Percentiles rank a stretch among this genome's conserved stretches.
Conservation (phyloP, 2,797 vertebrate species). For the Parauchenoglanis ngamensis region DNA sequence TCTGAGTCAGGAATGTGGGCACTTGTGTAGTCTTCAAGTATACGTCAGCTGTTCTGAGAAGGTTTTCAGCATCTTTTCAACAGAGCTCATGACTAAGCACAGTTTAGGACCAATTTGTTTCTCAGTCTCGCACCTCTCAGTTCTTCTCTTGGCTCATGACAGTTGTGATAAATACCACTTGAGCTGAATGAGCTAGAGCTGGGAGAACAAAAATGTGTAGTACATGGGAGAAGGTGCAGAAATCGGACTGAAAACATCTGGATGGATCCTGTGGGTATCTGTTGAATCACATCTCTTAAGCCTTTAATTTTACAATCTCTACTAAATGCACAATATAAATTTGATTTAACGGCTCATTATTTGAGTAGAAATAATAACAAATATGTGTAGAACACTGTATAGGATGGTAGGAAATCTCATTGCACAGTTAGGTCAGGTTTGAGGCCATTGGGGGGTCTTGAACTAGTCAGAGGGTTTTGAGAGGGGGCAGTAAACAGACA, state of each 20-base stretch:
- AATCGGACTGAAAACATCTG: constrained; percentile 4
- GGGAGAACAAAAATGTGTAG: not conserved
- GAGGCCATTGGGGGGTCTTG: constrained; percentile 25
- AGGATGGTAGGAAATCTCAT: not conserved
- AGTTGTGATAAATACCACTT: constrained; percentile 32
- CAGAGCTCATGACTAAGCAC: constrained; percentile 5
- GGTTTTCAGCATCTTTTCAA: constrained; percentile 15
- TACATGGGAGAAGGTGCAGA: not conserved
- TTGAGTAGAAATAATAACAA: not conserved
- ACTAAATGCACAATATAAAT: not conserved
- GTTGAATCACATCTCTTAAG: not conserved
- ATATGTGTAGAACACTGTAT: not conserved
- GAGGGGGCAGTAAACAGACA: constrained; percentile 26
- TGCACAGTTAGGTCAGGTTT: constrained; percentile 16
- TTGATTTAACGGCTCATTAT: not conserved
- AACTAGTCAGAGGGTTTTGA: constrained; percentile 38
- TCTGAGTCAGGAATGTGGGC: constrained; percentile 9
- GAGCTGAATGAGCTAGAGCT: constrained; percentile 15
- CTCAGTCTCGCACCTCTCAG: constrained; percentile 15
- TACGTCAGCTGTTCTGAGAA: constrained; percentile 36
- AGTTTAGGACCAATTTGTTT: constrained; percentile 30
- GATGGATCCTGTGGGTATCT: constrained; percentile 12
- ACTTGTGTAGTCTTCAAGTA: constrained; percentile 23
- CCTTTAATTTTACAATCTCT: not conserved
- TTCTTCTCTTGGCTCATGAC: constrained; percentile 34